phyloP scores from a whole-genome alignment of 2,888 invertebrate genomes.

The Rutpela maculata region DNA sequence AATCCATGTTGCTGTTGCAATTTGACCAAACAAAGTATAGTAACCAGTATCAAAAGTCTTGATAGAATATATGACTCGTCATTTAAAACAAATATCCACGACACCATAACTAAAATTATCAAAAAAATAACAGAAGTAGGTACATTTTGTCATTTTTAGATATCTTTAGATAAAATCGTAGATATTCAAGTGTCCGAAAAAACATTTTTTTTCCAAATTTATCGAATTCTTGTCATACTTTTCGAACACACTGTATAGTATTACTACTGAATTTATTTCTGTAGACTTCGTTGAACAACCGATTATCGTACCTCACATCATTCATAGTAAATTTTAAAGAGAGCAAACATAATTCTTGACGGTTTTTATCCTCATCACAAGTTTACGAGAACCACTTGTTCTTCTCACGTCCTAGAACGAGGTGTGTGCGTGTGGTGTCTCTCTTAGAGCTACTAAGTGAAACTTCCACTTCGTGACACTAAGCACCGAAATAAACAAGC shows the following conservation, averaged over 20 bases:
- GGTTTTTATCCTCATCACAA: slow-evolving; percentile 3
- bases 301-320: neutral
- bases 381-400: slow-evolving; percentile 7
- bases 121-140: too few relatives aligned
- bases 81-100: too few relatives aligned
- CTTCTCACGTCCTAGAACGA: slow-evolving; percentile 18
- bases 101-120: too few relatives aligned
- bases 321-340: slow-evolving; percentile 1
- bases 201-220: too few relatives aligned
- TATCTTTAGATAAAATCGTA: too few relatives aligned
- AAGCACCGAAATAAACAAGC: slow-evolving; percentile 33
- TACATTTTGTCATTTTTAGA: too few relatives aligned
- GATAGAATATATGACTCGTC: too few relatives aligned
- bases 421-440: slow-evolving; percentile 6
- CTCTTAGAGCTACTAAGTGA: slow-evolving; percentile 13
- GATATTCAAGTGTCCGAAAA: too few relatives aligned
- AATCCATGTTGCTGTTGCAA: too few relatives aligned
- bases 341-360: neutral
- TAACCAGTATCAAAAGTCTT: too few relatives aligned
- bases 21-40: too few relatives aligned
- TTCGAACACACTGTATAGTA: neutral
- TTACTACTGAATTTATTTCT: neutral
- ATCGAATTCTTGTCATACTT: neutral
- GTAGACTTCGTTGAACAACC: neutral
- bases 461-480: slow-evolving; percentile 30